Evolutionary conservation across 2,888 invertebrate species (phyloP).

Genomic region (Cheilosia impressa): DNA sequence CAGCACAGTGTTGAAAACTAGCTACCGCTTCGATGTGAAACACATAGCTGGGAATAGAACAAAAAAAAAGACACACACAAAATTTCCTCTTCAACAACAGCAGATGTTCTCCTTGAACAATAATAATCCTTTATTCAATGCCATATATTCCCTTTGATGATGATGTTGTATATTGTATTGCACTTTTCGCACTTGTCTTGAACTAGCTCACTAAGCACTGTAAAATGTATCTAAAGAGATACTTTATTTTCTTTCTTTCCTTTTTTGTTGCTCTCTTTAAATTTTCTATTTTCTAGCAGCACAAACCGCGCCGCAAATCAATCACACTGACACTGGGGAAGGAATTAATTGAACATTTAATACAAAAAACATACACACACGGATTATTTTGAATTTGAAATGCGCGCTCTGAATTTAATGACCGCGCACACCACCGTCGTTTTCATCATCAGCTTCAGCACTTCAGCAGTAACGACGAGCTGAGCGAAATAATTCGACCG

Average conservation of each 20-base stretch:
- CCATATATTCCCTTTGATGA: conserved; percentile 31
- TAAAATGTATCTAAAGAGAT: conserved; percentile 3
- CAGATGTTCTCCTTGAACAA: conserved; percentile 26
- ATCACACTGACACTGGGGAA: conserved; percentile 11
- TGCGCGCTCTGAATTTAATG: conserved; percentile 26
- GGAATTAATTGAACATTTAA: conserved; percentile 16
- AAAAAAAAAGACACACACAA: background rate
- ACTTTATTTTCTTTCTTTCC: background rate
- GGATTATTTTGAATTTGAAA: background rate
- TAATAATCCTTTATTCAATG: conserved; percentile 27
- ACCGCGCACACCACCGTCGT: conserved; percentile 9
- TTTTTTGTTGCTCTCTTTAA: conserved; percentile 10
- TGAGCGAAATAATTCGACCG: conserved; percentile 58
- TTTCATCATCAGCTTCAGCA: conserved; percentile 41
- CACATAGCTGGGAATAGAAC: conserved; percentile 46
- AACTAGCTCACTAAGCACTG: conserved; percentile 27
- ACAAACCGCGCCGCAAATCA: conserved; percentile 26
- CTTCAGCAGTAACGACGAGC: conserved; percentile 15
- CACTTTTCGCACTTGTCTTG: conserved; percentile 27
- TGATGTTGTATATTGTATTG: conserved; percentile 19
- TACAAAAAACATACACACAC: conserved; percentile 9
- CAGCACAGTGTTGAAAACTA: conserved; percentile 46
- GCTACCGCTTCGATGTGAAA: conserved; percentile 55
- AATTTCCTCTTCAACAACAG: conserved; percentile 21
- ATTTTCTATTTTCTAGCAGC: background rate